These are phyloP conservation scores for Drosophila pruinosa DNA, from an alignment of 1,140 invertebrate species.

Conservation along the genomic window DNA sequence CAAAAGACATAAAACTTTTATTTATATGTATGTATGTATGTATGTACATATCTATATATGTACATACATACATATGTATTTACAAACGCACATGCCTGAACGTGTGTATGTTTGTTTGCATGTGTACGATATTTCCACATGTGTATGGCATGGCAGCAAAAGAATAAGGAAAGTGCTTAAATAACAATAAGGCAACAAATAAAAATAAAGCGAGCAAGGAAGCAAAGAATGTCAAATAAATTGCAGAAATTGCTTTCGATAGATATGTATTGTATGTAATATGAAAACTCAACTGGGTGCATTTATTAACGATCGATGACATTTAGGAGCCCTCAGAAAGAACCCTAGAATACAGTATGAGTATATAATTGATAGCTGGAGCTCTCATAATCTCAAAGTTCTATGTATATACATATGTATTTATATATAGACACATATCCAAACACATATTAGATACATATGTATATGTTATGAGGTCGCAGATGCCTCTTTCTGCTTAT, in stretches of 20 bases:
- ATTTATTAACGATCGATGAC: background rate
- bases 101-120: background rate
- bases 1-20: slow-evolving; percentile 38
- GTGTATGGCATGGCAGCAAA: slow-evolving; percentile 1
- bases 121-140: slow-evolving; percentile 3
- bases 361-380: too few relatives aligned
- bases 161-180: slow-evolving; percentile 30
- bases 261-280: background rate
- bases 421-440: too few relatives aligned
- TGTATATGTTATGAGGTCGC: too few relatives aligned
- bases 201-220: background rate
- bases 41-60: background rate
- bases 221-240: slow-evolving; percentile 6
- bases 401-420: too few relatives aligned
- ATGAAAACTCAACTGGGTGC: too few relatives aligned
- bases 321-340: too few relatives aligned
- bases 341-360: too few relatives aligned
- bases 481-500: too few relatives aligned
- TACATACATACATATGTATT: background rate
- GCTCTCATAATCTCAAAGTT: too few relatives aligned
- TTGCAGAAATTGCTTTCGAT: background rate
- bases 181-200: slow-evolving; percentile 27
- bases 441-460: too few relatives aligned
- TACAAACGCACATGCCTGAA: background rate
- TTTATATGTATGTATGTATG: background rate